These are phyloP conservation scores for Empis livida DNA, from an alignment of 2,888 invertebrate species.

Conservation along the genomic window DNA sequence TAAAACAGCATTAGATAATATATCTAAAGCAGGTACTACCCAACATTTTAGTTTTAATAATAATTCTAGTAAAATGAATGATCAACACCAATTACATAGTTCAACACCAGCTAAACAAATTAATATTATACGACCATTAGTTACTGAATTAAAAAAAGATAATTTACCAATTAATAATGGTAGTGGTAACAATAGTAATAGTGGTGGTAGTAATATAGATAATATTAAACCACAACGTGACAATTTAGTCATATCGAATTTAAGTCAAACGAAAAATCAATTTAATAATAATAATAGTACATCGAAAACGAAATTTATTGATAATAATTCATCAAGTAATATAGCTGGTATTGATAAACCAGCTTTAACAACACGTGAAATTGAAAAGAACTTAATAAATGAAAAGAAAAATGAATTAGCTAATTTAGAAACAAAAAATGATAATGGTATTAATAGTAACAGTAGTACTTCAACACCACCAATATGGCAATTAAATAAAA, in stretches of 20 bases:
- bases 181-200: background rate
- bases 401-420: slow-evolving; percentile 45
- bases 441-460: slow-evolving; percentile 2
- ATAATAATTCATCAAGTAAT: slow-evolving; percentile 4
- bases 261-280: slow-evolving; percentile 16
- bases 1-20: slow-evolving; percentile 50
- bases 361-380: slow-evolving; percentile 45
- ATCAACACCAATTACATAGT: slow-evolving; percentile 11
- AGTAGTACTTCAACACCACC: slow-evolving; percentile 6
- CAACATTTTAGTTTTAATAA: slow-evolving; percentile 39
- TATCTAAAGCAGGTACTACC: slow-evolving; percentile 53
- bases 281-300: slow-evolving; percentile 12
- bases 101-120: slow-evolving; percentile 32
- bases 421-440: slow-evolving; percentile 7
- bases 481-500: slow-evolving; percentile 12
- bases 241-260: slow-evolving; percentile 12
- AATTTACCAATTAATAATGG: slow-evolving; percentile 2
- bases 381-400: slow-evolving; percentile 57
- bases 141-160: slow-evolving; percentile 11
- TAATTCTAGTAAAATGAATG: background rate
- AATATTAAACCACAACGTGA: background rate
- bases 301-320: background rate
- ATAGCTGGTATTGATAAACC: slow-evolving; percentile 9
- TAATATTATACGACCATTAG: slow-evolving; percentile 42
- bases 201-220: slow-evolving; percentile 3